phyloP scores from a whole-genome alignment of 1,140 invertebrate species.

The Drosophila asahinai region DNA sequence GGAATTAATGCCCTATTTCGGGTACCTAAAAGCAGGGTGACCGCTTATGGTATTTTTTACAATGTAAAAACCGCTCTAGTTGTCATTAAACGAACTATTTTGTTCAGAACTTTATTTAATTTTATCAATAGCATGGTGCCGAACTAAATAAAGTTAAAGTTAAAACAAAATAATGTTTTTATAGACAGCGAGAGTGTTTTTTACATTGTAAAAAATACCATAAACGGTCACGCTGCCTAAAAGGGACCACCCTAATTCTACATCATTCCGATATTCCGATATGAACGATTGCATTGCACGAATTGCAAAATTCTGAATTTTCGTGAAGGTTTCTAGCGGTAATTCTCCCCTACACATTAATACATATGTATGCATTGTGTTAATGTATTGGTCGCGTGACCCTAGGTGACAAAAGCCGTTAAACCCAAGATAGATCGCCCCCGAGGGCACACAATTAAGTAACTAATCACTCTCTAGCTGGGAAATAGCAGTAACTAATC shows the following conservation, averaged over 20 bases:
- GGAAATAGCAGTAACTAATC: conserved; percentile 25
- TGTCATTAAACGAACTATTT: too few species aligned
- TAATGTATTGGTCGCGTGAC: conserved; percentile 21
- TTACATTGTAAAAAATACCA: too few species aligned
- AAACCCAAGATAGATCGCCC: conserved; percentile 17
- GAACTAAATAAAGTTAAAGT: too few species aligned
- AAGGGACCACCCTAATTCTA: conserved; percentile 11
- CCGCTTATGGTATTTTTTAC: too few species aligned
- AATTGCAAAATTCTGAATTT: conserved; percentile 16
- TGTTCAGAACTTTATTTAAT: too few species aligned
- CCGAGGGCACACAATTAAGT: conserved; percentile 36
- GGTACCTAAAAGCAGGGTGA: neutral
- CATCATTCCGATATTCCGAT: conserved; percentile 3
- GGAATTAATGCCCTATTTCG: neutral
- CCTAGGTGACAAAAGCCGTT: conserved; percentile 24
- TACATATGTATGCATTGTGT: neutral
- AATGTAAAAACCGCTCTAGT: too few species aligned
- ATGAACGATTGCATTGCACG: neutral
- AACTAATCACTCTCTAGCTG: conserved; percentile 50
- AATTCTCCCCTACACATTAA: neutral
- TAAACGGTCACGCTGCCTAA: too few species aligned
- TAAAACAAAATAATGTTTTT: too few species aligned
- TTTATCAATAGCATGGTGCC: too few species aligned
- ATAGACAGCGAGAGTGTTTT: too few species aligned
- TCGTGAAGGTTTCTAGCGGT: conserved; percentile 14